Conservation (phyloP, 1,140 invertebrate genomes). For the Latrodectus geometricus region DNA sequence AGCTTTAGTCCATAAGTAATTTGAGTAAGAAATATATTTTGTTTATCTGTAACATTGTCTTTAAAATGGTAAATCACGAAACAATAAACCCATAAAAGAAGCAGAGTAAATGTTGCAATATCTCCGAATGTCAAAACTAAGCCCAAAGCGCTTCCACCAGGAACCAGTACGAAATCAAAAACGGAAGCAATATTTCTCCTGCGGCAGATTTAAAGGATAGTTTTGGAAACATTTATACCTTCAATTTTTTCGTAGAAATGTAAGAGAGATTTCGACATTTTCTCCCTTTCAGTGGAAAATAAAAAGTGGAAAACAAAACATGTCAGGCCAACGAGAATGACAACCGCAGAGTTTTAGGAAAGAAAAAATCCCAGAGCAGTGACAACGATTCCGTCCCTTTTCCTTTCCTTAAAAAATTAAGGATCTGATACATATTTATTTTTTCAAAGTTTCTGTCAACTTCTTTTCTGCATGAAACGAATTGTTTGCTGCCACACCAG, state of each 20-base stretch:
- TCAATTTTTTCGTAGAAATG: constrained; percentile 20
- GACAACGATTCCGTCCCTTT: not conserved
- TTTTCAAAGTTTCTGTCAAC: constrained; percentile 36
- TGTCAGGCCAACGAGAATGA: constrained; percentile 46
- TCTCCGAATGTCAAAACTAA: constrained; percentile 34
- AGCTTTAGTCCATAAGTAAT: too few relatives aligned
- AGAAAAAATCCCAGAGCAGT: not conserved
- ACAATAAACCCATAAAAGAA: too few relatives aligned
- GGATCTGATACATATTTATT: not conserved
- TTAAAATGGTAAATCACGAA: not conserved
- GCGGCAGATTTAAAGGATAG: constrained; percentile 22
- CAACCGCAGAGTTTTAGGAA: constrained; percentile 50
- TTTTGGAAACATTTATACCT: constrained; percentile 56
- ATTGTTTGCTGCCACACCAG: not conserved
- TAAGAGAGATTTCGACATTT: constrained; percentile 25
- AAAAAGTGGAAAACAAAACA: constrained; percentile 45
- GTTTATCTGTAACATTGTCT: too few relatives aligned
- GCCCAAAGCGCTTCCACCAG: constrained; percentile 16
- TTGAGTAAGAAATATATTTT: too few relatives aligned
- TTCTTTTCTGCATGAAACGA: constrained; percentile 20
- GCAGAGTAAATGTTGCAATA: constrained; percentile 24
- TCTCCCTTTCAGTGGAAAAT: constrained; percentile 8
- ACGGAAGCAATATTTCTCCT: constrained; percentile 56
- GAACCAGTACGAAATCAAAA: constrained; percentile 42
- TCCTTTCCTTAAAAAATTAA: not conserved